Evolutionary conservation across 2,797 vertebrate genomes (phyloP).

Genomic region (Coregonus sp.): DNA sequence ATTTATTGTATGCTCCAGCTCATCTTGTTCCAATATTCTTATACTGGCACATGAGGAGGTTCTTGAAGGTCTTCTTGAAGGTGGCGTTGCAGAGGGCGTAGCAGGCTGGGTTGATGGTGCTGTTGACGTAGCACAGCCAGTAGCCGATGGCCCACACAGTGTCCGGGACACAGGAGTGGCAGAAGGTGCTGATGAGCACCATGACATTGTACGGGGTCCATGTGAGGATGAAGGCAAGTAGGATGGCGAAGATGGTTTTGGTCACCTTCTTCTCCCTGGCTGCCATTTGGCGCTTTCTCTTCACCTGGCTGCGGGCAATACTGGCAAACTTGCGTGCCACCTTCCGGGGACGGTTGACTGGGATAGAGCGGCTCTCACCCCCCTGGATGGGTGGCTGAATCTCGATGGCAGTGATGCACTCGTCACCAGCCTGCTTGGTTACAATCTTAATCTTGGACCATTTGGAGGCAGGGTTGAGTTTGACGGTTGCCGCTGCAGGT

Average conservation of each 20-base stretch:
- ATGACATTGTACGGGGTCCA: slow-evolving; percentile 99
- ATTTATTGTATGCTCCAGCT: slow-evolving; percentile 36
- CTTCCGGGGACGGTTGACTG: slow-evolving; percentile 83
- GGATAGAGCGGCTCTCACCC: slow-evolving; percentile 81
- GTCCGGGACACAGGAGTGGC: slow-evolving; percentile 90
- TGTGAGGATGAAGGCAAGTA: slow-evolving; percentile 96
- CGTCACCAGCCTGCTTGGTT: slow-evolving; percentile 91
- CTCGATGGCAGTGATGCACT: slow-evolving; percentile 96
- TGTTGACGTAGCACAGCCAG: slow-evolving; percentile 99
- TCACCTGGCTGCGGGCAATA: slow-evolving; percentile 95
- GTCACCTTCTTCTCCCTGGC: slow-evolving; percentile 98
- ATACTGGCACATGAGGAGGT: slow-evolving; percentile 96
- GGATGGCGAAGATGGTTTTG: slow-evolving; percentile 97
- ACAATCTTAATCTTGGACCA: slow-evolving; percentile 99
- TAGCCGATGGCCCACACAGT: slow-evolving; percentile 97
- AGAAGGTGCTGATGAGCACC: slow-evolving; percentile 98
- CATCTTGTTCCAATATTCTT: slow-evolving; percentile 86
- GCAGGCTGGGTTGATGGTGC: slow-evolving; percentile 97
- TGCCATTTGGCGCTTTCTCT: slow-evolving; percentile 96
- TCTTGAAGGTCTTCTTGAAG: slow-evolving; percentile 99
- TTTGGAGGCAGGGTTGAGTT: slow-evolving; percentile 78
- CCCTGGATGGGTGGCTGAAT: slow-evolving; percentile 87
- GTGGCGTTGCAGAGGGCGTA: slow-evolving; percentile 98
- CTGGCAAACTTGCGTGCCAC: slow-evolving; percentile 97
- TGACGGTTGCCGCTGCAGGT: slow-evolving; percentile 34